Evolutionary conservation across 1,140 invertebrate species (phyloP), one percentile per base, ranked within the genome.

Genomic region (Harpegnathos saltator): DNA sequence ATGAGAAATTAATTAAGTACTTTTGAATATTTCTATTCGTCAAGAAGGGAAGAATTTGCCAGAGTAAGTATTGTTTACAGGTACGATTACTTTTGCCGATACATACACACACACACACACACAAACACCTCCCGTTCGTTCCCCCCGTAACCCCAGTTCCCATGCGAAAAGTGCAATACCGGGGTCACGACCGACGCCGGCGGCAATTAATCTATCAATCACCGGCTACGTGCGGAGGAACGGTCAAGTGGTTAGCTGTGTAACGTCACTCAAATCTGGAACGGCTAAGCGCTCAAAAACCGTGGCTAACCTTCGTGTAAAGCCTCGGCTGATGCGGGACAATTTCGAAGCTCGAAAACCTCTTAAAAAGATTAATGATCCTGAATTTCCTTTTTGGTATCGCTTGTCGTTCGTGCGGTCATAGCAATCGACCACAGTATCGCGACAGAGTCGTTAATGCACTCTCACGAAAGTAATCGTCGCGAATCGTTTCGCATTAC

Each of bases 211-310:
- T 93, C 91, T 88, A 94, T 94, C 94, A 94, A 94, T 94, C 93
- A 94, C 88, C 82, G 82, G 80, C 72, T 44, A 85, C 87, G 84
- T 72, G 89, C 86, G 85, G 88, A 85, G 89, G 90, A 89, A 92
- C 88, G 94, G 94, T 94, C 94, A 94, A 94, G 94, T 94, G 94
- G 93, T 93, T 94, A 93, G 90, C 90, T 93, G 92, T 94, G 94
- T 94, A 92, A 83, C 91, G 93, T 93, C 93, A 94, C 90, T 94
- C 94, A 93, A 93, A 87, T 82, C 86, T 69, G 83, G 84, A 89
- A 84, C 88, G 82, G 85, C 89, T 92, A 92, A 93, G 87, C 86
- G 90, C 89, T 92, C 90, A 90, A 92, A 92, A 92, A 89, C 87
- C 89, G 90, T 91, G 90, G 89, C 91, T 92, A 93, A 93, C 89